Evolutionary conservation across 1,140 invertebrate species (phyloP).

Genomic region (Hylaeus volcanicus): DNA sequence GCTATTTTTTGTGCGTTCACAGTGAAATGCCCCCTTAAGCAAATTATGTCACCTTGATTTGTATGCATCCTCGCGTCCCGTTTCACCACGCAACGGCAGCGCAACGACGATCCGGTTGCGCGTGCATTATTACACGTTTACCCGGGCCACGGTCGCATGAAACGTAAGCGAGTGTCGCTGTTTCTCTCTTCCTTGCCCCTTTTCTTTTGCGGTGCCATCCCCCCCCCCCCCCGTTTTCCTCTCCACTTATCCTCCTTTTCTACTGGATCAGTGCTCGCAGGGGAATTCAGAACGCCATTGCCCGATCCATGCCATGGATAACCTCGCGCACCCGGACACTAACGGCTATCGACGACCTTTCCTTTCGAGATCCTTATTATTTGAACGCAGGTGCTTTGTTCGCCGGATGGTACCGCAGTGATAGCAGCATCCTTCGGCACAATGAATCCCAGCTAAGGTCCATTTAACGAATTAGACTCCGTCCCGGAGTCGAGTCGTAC

Average conservation of each 20-base stretch:
- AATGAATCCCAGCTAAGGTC: constrained; percentile 21
- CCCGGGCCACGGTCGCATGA: constrained; percentile 53
- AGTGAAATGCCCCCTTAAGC: constrained; percentile 12
- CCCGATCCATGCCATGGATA: constrained; percentile 67
- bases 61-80: constrained; percentile 42
- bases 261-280: constrained; percentile 44
- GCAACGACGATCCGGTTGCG: constrained; percentile 44
- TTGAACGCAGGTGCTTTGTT: constrained; percentile 55
- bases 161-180: constrained; percentile 56
- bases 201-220: not conserved
- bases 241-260: constrained; percentile 38
- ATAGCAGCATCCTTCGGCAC: constrained; percentile 17
- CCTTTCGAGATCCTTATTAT: constrained; percentile 58
- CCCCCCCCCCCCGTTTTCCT: constrained; percentile 17
- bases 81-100: not conserved
- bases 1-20: no score
- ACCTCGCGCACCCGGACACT: constrained; percentile 71
- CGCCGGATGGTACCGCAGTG: constrained; percentile 42
- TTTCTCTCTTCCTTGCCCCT: constrained; percentile 26
- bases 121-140: constrained; percentile 43
- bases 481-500: not conserved
- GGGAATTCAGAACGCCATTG: constrained; percentile 68
- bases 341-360: constrained; percentile 54
- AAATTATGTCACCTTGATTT: constrained; percentile 52
- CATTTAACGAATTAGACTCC: constrained; percentile 25